These are phyloP conservation scores for Atethmia centrago DNA, from an alignment of 2,888 invertebrate genomes.

Conservation along the genomic window DNA sequence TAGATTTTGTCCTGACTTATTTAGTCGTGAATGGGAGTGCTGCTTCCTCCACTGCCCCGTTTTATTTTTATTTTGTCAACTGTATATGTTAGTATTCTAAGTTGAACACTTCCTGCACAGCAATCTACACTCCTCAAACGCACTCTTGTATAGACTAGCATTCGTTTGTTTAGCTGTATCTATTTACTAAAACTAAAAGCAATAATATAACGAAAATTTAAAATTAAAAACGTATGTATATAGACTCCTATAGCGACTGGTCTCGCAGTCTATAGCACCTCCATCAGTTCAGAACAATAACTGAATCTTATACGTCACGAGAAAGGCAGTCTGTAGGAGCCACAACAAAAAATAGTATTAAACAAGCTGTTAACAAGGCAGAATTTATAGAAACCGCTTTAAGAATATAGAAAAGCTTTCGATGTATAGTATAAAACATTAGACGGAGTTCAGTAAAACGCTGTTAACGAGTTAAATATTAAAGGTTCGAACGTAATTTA, in stretches of 20 bases:
- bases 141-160: constrained; percentile 66
- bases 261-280: constrained; percentile 31
- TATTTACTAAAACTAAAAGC: constrained; percentile 41
- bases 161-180: constrained; percentile 52
- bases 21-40: constrained; percentile 57
- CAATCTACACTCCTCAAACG: constrained; percentile 69
- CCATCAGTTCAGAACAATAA: constrained; percentile 41
- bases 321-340: constrained; percentile 46
- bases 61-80: constrained; percentile 68
- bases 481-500: constrained; percentile 53
- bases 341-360: constrained; percentile 44
- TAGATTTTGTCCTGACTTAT: constrained; percentile 56
- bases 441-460: constrained; percentile 49
- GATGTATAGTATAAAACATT: constrained; percentile 61
- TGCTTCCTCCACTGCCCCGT: constrained; percentile 59
- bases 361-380: constrained; percentile 48
- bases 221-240: constrained; percentile 36
- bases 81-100: constrained; percentile 62
- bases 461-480: constrained; percentile 45
- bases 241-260: constrained; percentile 42
- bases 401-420: constrained; percentile 63
- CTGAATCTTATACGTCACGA: constrained; percentile 39
- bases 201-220: constrained; percentile 34
- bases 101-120: constrained; percentile 71
- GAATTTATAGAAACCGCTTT: constrained; percentile 57